phyloP scores from a whole-genome alignment of 1,140 invertebrate genomes.

The Drosophila nannoptera region DNA sequence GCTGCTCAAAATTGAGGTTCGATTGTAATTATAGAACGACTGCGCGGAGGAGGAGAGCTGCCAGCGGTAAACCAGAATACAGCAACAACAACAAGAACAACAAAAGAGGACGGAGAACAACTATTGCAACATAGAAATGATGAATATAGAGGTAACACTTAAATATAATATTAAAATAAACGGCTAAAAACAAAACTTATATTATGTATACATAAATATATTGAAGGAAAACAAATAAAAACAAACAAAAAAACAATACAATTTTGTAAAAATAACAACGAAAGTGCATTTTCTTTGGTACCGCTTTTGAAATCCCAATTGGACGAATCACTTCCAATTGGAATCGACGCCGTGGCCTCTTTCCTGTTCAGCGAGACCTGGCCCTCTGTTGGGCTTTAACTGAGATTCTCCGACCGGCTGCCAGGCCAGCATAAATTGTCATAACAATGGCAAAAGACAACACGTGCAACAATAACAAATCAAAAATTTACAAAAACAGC shows the following conservation, averaged over 20 bases:
- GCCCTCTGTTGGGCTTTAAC: neutral
- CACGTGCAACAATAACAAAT: constrained; percentile 78
- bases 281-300: constrained; percentile 21
- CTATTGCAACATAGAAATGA: constrained; percentile 73
- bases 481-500: constrained; percentile 74
- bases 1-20: constrained; percentile 28
- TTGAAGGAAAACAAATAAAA: constrained; percentile 79
- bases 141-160: constrained; percentile 63
- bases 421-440: constrained; percentile 67
- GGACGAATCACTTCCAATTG: too few relatives aligned
- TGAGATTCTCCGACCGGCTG: constrained; percentile 19
- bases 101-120: constrained; percentile 25
- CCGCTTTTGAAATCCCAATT: too few relatives aligned
- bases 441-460: constrained; percentile 75
- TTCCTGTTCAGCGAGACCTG: neutral
- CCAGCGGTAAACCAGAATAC: constrained; percentile 59
- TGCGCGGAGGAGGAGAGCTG: constrained; percentile 39
- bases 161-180: constrained; percentile 56
- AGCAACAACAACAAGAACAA: constrained; percentile 52
- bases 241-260: constrained; percentile 66
- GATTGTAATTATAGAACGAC: constrained; percentile 34
- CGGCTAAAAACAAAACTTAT: constrained; percentile 69
- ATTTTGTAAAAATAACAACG: constrained; percentile 72
- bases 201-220: constrained; percentile 79
- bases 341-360: too few relatives aligned